Conservation (phyloP, 1,140 invertebrate species). For the Pogonomyrmex barbatus region DNA sequence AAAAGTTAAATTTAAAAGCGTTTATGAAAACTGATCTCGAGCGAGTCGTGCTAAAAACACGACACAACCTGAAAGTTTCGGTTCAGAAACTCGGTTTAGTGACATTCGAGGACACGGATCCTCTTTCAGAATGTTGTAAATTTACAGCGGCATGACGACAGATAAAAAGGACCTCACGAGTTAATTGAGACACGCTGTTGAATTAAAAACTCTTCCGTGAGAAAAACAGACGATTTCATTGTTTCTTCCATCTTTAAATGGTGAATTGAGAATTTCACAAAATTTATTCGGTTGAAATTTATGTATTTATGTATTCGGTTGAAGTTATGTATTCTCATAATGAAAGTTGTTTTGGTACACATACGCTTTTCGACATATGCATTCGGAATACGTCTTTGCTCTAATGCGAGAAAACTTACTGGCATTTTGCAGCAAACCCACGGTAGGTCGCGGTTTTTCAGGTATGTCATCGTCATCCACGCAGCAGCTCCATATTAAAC, state of each 20-base stretch:
- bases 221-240: slow-evolving; percentile 5
- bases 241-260: neutral
- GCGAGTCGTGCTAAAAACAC: slow-evolving; percentile 17
- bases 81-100: slow-evolving; percentile 42
- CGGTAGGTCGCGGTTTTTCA: slow-evolving; percentile 86
- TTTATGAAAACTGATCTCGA: neutral
- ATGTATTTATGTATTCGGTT: neutral
- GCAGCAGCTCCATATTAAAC: slow-evolving; percentile 97
- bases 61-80: slow-evolving; percentile 32
- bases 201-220: slow-evolving; percentile 42
- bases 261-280: neutral
- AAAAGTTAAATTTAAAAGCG: neutral
- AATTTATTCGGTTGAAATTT: neutral
- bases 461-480: slow-evolving; percentile 90
- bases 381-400: neutral
- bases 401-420: slow-evolving; percentile 88
- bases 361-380: neutral
- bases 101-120: slow-evolving; percentile 31
- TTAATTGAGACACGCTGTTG: slow-evolving; percentile 22
- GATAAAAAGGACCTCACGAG: slow-evolving; percentile 23
- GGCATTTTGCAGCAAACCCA: slow-evolving; percentile 91
- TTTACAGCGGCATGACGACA: neutral
- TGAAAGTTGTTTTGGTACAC: neutral
- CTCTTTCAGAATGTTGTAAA: slow-evolving; percentile 37
- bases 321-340: neutral